Evolutionary conservation across 2,888 invertebrate genomes (phyloP).

Genomic region (Pyrrhosoma nymphula): DNA sequence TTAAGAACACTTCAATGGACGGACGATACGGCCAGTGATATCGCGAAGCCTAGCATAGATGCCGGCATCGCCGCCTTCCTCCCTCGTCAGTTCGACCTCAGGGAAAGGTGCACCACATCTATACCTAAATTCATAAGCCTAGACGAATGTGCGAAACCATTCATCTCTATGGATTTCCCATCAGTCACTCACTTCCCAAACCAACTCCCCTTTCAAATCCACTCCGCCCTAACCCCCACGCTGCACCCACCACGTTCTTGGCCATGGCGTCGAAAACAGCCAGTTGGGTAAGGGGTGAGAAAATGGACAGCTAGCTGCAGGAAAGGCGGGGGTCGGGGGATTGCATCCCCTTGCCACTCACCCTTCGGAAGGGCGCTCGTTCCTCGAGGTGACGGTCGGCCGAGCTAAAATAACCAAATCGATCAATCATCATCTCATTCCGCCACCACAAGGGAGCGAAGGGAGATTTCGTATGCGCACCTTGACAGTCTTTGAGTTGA

Average conservation of each 20-base stretch:
- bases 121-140: no score
- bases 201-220: neutral
- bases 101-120: neutral
- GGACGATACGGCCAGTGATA: no score
- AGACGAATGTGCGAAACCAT: neutral
- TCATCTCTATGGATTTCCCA: constrained; percentile 14
- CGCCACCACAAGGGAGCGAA: neutral
- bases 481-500: no score
- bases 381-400: neutral
- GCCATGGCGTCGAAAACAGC: no score
- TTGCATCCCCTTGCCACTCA: no score
- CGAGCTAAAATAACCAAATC: neutral
- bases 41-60: neutral
- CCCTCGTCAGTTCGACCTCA: neutral
- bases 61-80: neutral
- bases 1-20: no score
- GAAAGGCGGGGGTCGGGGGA: no score
- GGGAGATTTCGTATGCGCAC: no score
- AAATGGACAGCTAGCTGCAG: no score
- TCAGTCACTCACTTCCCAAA: constrained; percentile 7
- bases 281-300: no score
- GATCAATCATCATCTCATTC: neutral
- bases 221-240: neutral
- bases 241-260: neutral
- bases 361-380: no score